Conservation (phyloP, 2,113 vertebrate species). For the Polyodon spathula region DNA sequence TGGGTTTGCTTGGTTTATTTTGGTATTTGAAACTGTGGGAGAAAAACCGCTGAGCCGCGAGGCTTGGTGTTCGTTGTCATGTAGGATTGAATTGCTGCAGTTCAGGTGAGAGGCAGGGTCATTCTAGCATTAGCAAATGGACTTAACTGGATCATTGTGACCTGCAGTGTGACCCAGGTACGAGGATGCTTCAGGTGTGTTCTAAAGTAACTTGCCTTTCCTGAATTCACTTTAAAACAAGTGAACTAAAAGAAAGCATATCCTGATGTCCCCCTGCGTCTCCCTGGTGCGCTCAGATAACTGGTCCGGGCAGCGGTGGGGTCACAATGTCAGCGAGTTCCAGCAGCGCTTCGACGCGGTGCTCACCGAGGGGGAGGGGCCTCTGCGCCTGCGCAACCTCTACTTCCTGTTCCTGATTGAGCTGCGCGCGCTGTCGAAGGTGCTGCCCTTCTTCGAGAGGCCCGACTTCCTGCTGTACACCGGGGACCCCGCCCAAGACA, state of each 20-base stretch:
- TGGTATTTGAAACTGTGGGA: no score
- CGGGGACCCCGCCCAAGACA: slow-evolving; percentile 55
- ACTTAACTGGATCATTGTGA: no score
- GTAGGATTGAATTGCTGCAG: no score
- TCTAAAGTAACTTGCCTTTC: no score
- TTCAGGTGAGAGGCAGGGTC: no score
- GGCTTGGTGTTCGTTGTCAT: no score
- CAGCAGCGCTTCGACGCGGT: slow-evolving; percentile 75
- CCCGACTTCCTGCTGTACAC: slow-evolving; percentile 72
- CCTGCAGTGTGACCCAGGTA: no score
- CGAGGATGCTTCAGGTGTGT: no score
- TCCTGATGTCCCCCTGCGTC: slow-evolving; percentile 9
- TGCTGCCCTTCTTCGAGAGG: slow-evolving; percentile 75
- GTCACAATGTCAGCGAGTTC: slow-evolving; percentile 81
- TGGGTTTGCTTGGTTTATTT: no score
- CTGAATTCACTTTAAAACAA: no score
- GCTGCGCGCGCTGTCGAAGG: slow-evolving; percentile 80
- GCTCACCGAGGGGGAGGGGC: slow-evolving; percentile 76
- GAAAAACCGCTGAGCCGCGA: no score
- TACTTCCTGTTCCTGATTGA: slow-evolving; percentile 92
- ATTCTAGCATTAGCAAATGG: no score
- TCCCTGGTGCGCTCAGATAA: slow-evolving; percentile 53
- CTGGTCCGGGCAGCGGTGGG: slow-evolving; percentile 79
- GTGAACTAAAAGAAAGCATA: slow-evolving; percentile 5
- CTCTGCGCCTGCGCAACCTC: slow-evolving; percentile 79